Evolutionary conservation across 1,140 invertebrate species (phyloP), one percentile per base, ranked within the genome.

Genomic region (Hermetia illucens): DNA sequence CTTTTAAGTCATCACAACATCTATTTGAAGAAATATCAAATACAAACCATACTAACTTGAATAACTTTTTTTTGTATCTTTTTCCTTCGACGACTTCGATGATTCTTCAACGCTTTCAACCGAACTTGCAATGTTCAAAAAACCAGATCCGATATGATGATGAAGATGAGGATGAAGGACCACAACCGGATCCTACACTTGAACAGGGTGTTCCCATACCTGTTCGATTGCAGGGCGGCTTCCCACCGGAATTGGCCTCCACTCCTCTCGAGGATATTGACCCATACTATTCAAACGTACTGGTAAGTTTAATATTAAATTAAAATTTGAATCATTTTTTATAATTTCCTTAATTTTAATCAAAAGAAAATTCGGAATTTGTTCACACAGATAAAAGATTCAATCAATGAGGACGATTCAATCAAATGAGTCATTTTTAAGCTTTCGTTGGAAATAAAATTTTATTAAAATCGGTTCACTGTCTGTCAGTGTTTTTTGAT

Each of bases 191-290:
- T 69, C 76, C 82, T 51, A 85, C 82, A 65, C 73, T 93, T 69
- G 89, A 92, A 70, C 85, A 88, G 71, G 88, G 88, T 55, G 76
- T 81, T 62, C 82, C 86, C 45, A 66, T 92, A 64, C 87, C 87
- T 57, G 82, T 86, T 66, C 75, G 83, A 63, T 67, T 92, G 70
- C 82, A 89, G 66, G 79, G 82, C 65, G 75, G 77, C 58, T 92
- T 93, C 69, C 87, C 89, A 53, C 71, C 80, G 51, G 88, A 93
- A 71, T 71, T 93, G 65, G 70, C 85, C 62, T 89, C 85, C 65
- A 88, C 81, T 62, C 89, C 88, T 59, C 79, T 94, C 66, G 89
- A 93, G 72, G 89, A 94, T 75, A 89, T 94, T 65, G 89, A 93
- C 70, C 75, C 74, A 58, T 93, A 75, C 71, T 92, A 92, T 66